A percentile compares a stretch with the other conserved stretches of the same genome.
These are phyloP conservation scores for Apodemus agrarius DNA, from an alignment of 2,797 vertebrate genomes.

Conservation along the genomic window DNA sequence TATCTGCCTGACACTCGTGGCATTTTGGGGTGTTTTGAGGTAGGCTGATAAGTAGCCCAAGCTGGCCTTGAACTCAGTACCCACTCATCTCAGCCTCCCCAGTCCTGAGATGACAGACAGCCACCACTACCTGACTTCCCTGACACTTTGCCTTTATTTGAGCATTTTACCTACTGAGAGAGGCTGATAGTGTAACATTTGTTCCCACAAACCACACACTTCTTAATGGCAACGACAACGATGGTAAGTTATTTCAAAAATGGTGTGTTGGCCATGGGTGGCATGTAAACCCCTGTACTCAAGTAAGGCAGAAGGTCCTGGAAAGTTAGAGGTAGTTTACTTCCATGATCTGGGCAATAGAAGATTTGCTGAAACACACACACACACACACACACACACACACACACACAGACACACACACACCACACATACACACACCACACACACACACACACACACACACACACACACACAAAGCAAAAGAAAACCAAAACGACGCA, in stretches of 20 bases:
- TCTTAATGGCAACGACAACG: background rate
- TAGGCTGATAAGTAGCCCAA: background rate
- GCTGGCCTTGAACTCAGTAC: background rate
- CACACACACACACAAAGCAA: background rate
- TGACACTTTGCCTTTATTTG: background rate
- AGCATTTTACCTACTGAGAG: constrained; percentile 15
- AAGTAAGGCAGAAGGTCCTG: background rate
- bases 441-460: no score
- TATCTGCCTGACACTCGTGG: background rate
- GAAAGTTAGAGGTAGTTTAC: background rate
- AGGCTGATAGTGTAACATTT: background rate
- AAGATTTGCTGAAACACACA: background rate
- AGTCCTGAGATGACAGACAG: background rate
- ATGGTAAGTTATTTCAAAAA: background rate
- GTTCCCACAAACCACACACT: constrained; percentile 23
- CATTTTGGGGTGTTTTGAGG: background rate
- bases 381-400: no score
- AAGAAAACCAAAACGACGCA: background rate
- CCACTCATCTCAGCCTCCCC: background rate
- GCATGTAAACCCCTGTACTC: background rate
- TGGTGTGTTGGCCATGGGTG: background rate
- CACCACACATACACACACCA: no score
- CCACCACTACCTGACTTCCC: background rate
- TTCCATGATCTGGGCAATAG: background rate
- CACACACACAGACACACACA: background rate